These are phyloP conservation scores for Chionis minor DNA, from an alignment of 2,113 vertebrate species.

Conservation along the genomic window DNA sequence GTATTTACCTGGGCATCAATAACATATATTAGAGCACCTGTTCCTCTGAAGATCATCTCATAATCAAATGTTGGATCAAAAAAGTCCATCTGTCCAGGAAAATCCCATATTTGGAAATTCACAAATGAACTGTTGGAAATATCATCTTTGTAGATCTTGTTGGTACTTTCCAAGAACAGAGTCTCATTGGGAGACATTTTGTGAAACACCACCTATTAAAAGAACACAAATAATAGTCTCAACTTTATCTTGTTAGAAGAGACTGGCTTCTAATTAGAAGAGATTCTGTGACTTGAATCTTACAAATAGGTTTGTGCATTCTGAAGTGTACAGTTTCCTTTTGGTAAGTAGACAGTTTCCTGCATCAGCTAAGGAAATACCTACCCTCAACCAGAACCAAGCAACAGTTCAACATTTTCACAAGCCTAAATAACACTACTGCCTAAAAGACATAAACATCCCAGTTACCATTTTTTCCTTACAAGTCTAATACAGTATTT, in stretches of 20 bases:
- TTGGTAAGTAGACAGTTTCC: background rate
- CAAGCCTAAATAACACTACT: background rate
- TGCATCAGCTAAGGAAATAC: background rate
- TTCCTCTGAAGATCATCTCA: slow-evolving; percentile 99
- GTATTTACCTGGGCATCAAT: slow-evolving; percentile 94
- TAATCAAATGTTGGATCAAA: slow-evolving; percentile 98
- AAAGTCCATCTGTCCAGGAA: slow-evolving; percentile 98
- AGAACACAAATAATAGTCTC: background rate
- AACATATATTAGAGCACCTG: slow-evolving; percentile 97
- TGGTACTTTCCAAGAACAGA: slow-evolving; percentile 97
- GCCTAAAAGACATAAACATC: background rate
- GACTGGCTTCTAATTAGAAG: background rate
- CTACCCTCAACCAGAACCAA: background rate
- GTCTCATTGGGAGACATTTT: slow-evolving; percentile 99
- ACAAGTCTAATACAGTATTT: background rate
- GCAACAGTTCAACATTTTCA: background rate
- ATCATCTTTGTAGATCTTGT: slow-evolving; percentile 99
- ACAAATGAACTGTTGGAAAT: slow-evolving; percentile 99
- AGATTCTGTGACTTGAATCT: background rate
- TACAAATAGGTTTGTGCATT: background rate
- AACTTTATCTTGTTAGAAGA: background rate
- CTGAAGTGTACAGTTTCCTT: background rate
- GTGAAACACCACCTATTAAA: slow-evolving; percentile 93
- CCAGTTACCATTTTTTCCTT: background rate
- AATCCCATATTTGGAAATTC: slow-evolving; percentile 99